phyloP scores from a whole-genome alignment of 2,888 invertebrate genomes.

The Lymantria monacha region DNA sequence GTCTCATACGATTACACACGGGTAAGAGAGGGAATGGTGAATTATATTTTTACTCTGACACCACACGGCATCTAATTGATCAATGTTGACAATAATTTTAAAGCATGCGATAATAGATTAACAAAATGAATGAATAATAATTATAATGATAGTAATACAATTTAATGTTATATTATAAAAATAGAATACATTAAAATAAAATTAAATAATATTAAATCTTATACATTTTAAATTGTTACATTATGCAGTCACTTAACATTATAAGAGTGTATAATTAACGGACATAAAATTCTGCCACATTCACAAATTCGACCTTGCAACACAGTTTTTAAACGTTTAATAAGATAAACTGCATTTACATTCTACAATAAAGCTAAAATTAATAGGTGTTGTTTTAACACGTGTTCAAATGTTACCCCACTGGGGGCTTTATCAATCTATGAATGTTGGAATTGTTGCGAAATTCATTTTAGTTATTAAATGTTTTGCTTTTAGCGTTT shows the following conservation, averaged over 20 bases:
- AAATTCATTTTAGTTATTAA: slow-evolving; percentile 18
- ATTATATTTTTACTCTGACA: too few relatives aligned
- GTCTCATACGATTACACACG: too few relatives aligned
- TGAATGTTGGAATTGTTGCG: slow-evolving; percentile 36
- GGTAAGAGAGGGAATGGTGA: too few relatives aligned
- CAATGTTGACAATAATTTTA: too few relatives aligned
- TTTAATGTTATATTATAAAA: background rate
- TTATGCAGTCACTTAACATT: background rate
- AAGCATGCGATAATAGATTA: too few relatives aligned
- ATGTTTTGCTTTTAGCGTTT: background rate
- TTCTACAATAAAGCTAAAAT: slow-evolving; percentile 19
- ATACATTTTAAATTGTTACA: background rate
- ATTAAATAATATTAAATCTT: background rate
- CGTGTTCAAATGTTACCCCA: slow-evolving; percentile 24
- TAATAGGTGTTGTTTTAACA: slow-evolving; percentile 23
- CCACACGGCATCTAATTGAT: too few relatives aligned
- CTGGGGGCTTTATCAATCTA: slow-evolving; percentile 40
- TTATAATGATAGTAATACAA: too few relatives aligned
- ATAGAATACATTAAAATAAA: background rate
- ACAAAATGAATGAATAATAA: too few relatives aligned
- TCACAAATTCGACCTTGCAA: slow-evolving; percentile 14
- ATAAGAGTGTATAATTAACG: background rate
- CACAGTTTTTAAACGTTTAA: slow-evolving; percentile 14
- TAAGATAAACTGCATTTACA: slow-evolving; percentile 16
- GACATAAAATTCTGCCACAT: background rate